Evolutionary conservation across 2,888 invertebrate genomes (phyloP).

Genomic region (Yponomeuta cagnagella): DNA sequence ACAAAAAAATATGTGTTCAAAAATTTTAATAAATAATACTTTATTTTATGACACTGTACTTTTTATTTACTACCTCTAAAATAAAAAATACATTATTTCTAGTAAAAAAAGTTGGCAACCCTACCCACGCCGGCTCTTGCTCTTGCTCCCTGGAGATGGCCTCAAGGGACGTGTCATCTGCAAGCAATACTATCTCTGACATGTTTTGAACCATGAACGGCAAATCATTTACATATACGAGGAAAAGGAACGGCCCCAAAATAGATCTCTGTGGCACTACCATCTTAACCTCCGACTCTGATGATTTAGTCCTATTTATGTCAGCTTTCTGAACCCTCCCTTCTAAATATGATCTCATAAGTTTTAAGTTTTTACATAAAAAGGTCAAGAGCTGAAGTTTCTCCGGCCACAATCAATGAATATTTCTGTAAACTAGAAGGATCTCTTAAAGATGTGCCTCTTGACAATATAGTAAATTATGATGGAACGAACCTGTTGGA

Average conservation of each 20-base stretch:
- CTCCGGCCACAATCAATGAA: constrained; percentile 2
- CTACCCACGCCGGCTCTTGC: too few relatives aligned
- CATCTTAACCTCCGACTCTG: too few relatives aligned
- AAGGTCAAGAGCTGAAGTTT: constrained; percentile 1
- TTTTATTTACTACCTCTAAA: not conserved
- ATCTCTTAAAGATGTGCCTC: not conserved
- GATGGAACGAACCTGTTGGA: constrained; percentile 12
- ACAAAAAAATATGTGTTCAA: constrained; percentile 10
- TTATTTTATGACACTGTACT: not conserved
- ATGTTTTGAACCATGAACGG: too few relatives aligned
- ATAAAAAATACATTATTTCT: not conserved
- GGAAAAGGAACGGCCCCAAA: too few relatives aligned
- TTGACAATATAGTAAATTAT: constrained; percentile 13
- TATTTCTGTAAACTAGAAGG: constrained; percentile 8
- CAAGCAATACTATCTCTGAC: too few relatives aligned
- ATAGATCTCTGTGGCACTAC: too few relatives aligned
- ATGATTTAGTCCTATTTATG: too few relatives aligned
- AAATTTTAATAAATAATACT: not conserved
- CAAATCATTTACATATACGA: too few relatives aligned
- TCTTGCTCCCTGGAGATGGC: too few relatives aligned
- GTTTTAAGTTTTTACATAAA: not conserved
- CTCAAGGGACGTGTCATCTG: too few relatives aligned
- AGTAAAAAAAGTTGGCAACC: constrained; percentile 1
- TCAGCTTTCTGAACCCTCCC: too few relatives aligned
- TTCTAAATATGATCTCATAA: too few relatives aligned